Evolutionary conservation across 2,113 vertebrate genomes (phyloP).

Genomic region (Vanacampus margaritifer): DNA sequence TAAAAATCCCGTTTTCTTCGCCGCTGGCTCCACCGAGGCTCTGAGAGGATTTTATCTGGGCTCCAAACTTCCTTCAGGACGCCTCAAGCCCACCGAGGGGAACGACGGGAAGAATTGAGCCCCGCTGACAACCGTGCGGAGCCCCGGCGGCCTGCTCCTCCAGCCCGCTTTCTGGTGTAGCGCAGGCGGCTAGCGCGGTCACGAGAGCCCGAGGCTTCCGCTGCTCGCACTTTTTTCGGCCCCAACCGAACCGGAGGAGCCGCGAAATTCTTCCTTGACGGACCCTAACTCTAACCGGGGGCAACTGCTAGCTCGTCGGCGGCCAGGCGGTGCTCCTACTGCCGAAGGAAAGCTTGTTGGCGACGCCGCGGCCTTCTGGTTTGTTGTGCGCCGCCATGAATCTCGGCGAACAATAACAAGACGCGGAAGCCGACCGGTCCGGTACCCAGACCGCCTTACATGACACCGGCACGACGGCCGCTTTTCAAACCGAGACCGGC

Average conservation of each 20-base stretch:
- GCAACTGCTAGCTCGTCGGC: rapidly evolving
- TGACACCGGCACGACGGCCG: not conserved
- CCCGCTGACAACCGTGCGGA: conserved; percentile 45
- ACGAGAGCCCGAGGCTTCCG: conserved; percentile 52
- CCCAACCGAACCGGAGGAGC: not conserved
- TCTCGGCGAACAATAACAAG: conserved; percentile 73
- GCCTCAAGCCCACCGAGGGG: conserved; percentile 15
- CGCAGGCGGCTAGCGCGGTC: conserved; percentile 40
- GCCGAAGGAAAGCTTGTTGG: conserved; percentile 3
- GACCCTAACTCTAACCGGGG: not conserved
- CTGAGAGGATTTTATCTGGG: not conserved
- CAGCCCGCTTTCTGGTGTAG: conserved; percentile 58
- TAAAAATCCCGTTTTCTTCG: conserved; percentile 41
- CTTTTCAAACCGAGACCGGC: not conserved
- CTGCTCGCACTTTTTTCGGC: conserved; percentile 5
- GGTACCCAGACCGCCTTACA: not conserved
- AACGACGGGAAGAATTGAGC: conserved; percentile 15
- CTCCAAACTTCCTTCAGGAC: not conserved
- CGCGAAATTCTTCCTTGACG: not conserved
- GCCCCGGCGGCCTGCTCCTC: conserved; percentile 68
- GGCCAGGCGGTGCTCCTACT: conserved; percentile 3
- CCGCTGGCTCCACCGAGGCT: conserved; percentile 13
- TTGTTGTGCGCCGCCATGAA: conserved; percentile 72
- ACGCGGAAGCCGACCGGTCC: not conserved
- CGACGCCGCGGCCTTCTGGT: conserved; percentile 63